Evolutionary conservation across 2,113 vertebrate genomes (phyloP), one percentile per base, ranked within the genome.

Genomic region (Phalacrocorax aristotelis): DNA sequence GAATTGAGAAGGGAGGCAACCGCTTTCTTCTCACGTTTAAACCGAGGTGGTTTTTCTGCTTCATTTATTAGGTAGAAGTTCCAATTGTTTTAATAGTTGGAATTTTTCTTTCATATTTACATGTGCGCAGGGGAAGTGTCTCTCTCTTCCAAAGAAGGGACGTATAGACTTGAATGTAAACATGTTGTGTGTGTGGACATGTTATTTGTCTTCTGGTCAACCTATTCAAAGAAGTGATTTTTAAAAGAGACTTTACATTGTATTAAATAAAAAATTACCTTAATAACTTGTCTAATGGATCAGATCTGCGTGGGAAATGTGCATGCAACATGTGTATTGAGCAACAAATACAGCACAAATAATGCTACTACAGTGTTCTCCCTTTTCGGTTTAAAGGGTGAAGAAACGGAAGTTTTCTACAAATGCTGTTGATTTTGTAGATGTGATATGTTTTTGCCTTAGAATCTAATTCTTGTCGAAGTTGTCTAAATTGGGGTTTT

Each of bases 111-210:
- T 70, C 15, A 0, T 40, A 4, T 55, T 76, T 44, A 36, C 9
- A 52, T 40, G 12, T 0, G 1, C 6, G 2, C 7, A 38, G 26
- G 11, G 15, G 25, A 70, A 19, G 27, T 16, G 7, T 48, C 87
- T 10, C 32, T 42, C 64, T 62, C 19, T 21, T 23, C 3, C 2
- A 12, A 30, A 68, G 61, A 51, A 68, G 40, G 3, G 6, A 58
- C n/a, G 4, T 13, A 6, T 6, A 30, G 34, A 71, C 32, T 46
- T 74, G 4, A 58, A 5, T 46, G 5, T 81, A 11, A 81, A 19
- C 0, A 0, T 36, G 6, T 52, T 72, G 0, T 46, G 25, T 72
- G 0, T 46, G 25, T 75, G 49, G 11, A 11, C 55, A 38, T 49
- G 13, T 86, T 64, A 36, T 16, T 69, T 93, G 18, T 25, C 2